A percentile compares a stretch with the other conserved stretches of the same genome.
phyloP scores from a whole-genome alignment of 2,113 vertebrate species.

The Hymenochirus boettgeri region DNA sequence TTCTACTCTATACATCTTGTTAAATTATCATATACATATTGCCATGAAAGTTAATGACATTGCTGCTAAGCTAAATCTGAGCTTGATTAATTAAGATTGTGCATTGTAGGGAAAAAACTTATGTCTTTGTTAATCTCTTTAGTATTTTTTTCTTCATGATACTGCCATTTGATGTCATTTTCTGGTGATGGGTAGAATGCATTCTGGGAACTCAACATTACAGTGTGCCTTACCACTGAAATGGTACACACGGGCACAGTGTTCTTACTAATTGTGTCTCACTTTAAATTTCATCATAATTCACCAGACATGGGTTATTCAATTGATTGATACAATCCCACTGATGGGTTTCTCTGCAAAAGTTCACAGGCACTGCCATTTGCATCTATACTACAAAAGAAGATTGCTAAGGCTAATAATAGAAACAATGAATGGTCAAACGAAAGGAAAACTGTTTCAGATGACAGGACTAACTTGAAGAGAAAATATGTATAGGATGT shows the following conservation, averaged over 20 bases:
- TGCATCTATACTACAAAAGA: too few species aligned
- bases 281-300: not conserved
- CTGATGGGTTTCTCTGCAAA: too few species aligned
- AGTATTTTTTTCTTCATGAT: slow-evolving; percentile 7
- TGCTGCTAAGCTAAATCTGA: slow-evolving; percentile 19
- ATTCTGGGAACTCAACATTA: not conserved
- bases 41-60: slow-evolving; percentile 21
- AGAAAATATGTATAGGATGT: too few species aligned
- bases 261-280: not conserved
- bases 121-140: not conserved
- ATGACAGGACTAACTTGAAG: too few species aligned
- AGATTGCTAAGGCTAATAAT: too few species aligned
- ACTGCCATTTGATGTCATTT: not conserved
- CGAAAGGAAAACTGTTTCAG: too few species aligned
- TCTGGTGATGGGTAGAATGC: slow-evolving; percentile 4
- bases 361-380: too few species aligned
- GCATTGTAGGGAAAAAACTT: slow-evolving; percentile 16
- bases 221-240: not conserved
- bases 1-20: slow-evolving; percentile 10
- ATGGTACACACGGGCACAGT: not conserved
- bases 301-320: not conserved
- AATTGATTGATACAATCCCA: too few species aligned
- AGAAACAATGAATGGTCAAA: too few species aligned
- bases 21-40: slow-evolving; percentile 18
- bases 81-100: slow-evolving; percentile 25